These are phyloP conservation scores for Apis dorsata DNA, from an alignment of 1,140 invertebrate species.

Conservation along the genomic window DNA sequence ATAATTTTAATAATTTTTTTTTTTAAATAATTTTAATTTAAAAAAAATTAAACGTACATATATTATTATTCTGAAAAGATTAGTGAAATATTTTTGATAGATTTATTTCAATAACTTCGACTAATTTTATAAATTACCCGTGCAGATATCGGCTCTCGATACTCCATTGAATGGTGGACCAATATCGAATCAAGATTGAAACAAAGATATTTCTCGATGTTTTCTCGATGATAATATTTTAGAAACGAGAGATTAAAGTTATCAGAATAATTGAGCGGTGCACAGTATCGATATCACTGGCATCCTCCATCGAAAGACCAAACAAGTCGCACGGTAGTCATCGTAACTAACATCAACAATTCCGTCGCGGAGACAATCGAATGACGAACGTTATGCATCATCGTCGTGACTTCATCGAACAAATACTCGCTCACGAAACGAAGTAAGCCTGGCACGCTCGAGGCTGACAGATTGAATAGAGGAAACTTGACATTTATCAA, in stretches of 20 bases:
- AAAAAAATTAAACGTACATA: no score
- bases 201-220: neutral
- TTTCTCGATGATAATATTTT: no score
- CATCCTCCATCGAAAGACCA: constrained; percentile 2
- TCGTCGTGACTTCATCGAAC: constrained; percentile 31
- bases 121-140: neutral
- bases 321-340: constrained; percentile 21
- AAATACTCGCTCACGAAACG: constrained; percentile 10
- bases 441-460: neutral
- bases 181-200: neutral
- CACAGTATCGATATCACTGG: neutral
- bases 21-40: no score
- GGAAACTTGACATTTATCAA: constrained; percentile 60
- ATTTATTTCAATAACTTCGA: neutral
- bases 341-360: neutral
- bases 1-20: no score
- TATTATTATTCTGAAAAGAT: no score
- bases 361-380: constrained; percentile 22
- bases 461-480: neutral
- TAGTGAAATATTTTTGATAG: neutral
- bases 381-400: constrained; percentile 35
- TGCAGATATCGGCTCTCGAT: neutral
- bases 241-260: neutral
- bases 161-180: neutral
- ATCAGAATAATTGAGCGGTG: neutral